A percentile compares a stretch with the other conserved stretches of the same genome.
These are phyloP conservation scores for Spatula versicolor DNA, from an alignment of 2,797 vertebrate genomes.

Conservation along the genomic window DNA sequence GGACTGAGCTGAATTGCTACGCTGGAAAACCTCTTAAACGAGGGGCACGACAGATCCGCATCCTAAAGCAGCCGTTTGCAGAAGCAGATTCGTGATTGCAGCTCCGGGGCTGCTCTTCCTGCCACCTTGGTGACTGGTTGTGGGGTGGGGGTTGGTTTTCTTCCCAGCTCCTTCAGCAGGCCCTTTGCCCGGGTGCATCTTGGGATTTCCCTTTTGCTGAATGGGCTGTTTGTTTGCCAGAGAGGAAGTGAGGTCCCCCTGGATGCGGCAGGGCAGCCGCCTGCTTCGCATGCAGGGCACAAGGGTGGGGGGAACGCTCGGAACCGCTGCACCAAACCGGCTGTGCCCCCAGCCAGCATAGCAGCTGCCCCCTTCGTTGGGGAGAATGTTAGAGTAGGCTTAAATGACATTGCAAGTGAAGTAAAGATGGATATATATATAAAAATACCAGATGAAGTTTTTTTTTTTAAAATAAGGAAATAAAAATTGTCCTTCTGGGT, in stretches of 20 bases:
- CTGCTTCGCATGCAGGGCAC: constrained; percentile 87
- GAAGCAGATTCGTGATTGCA: neutral
- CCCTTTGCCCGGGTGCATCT: constrained; percentile 74
- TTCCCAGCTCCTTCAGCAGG: constrained; percentile 64
- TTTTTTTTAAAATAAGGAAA: neutral
- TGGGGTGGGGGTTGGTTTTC: neutral
- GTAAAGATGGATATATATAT: neutral
- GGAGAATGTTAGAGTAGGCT: constrained; percentile 73
- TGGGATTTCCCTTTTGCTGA: constrained; percentile 87
- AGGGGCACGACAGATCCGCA: neutral
- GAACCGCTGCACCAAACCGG: constrained; percentile 75
- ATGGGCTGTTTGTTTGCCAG: constrained; percentile 84
- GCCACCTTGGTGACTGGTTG: neutral
- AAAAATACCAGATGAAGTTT: neutral
- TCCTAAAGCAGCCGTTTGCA: neutral
- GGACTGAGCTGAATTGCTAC: neutral
- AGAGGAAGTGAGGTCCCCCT: constrained; percentile 89
- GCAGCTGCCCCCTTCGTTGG: constrained; percentile 81
- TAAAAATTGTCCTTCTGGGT: neutral
- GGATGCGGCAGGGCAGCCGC: constrained; percentile 83
- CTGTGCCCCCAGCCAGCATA: constrained; percentile 64
- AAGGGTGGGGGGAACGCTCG: constrained; percentile 62
- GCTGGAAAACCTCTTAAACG: neutral
- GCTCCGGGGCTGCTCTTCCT: neutral
- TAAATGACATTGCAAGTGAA: constrained; percentile 17